Base-by-base conservation (phyloP, 2,113 vertebrate genomes). In the Macheiramphus alcinus region DNA sequence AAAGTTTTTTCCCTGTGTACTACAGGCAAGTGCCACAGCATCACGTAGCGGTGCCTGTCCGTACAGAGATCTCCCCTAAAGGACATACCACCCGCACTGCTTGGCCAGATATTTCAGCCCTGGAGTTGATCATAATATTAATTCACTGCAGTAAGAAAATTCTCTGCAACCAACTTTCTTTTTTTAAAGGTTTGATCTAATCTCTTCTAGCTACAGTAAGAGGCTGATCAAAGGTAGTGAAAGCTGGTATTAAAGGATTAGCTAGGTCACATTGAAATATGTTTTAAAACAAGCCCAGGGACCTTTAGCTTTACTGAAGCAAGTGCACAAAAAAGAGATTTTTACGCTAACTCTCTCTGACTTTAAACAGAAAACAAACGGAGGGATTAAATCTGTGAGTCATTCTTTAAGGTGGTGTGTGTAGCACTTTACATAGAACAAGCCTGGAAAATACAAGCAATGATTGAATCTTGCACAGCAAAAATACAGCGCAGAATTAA, bases 211-310 rank as follows among this genome's bases (percentile, higher is more conserved):
- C 88, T 95, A 36, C 75, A 96, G 70, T 88, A 92, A 97, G 95
- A 95, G 82, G 72, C 95, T 96, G 94, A 97, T 97, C 93, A 97
- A 90, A 97, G 89, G 86, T 92, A 88, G 80, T 84, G 84, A 96
- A 93, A 96, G 86, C 88, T 93, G 88, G 88, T 97, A 97, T 98
- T 97, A 98, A 96, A 97, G 96, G 94, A 97, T 98, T 98, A 97
- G 94, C 67, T 90, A 7, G 97, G 96, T 98, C 96, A 97, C 96
- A 95, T 80, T 98, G 97, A 97, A 98, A 97, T 97, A 86, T 76
- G 66, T 82, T 96, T 97, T 90, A 94, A 97, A 97, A 96, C 89
- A 98, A 97, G 91, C 73, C 96, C 78, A 80, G 56, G 65, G 50
- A 90, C 70, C 82, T 94, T 94, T 93, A 74, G 67, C 53, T 94